These are phyloP conservation scores for Hofmannophila pseudospretella DNA, from an alignment of 2,888 invertebrate species.

Conservation along the genomic window DNA sequence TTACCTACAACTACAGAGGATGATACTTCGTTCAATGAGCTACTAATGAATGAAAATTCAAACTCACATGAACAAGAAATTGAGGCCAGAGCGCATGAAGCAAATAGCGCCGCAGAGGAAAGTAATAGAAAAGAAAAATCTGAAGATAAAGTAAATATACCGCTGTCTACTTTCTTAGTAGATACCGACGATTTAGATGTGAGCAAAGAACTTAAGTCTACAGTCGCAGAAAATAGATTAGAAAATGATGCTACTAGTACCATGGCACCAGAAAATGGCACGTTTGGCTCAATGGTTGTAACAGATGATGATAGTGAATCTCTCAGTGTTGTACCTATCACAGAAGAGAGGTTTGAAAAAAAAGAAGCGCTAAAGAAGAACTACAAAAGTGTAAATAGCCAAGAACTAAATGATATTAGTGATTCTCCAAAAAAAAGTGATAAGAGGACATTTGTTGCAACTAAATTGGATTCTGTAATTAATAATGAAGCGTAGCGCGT, in stretches of 20 bases:
- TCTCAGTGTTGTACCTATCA: conserved; percentile 61
- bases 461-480: conserved; percentile 49
- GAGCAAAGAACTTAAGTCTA: conserved; percentile 18
- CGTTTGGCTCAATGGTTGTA: conserved; percentile 8
- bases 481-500: conserved; percentile 55
- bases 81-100: conserved; percentile 14
- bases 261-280: conserved; percentile 11
- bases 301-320: conserved; percentile 32
- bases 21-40: conserved; percentile 29
- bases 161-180: conserved; percentile 52
- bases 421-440: conserved; percentile 68
- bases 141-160: conserved; percentile 24
- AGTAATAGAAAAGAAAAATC: conserved; percentile 15
- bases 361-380: conserved; percentile 38
- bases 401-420: conserved; percentile 64
- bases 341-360: conserved; percentile 32
- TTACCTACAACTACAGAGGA: conserved; percentile 22
- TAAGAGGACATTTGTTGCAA: conserved; percentile 61
- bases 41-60: conserved; percentile 27
- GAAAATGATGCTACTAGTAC: conserved; percentile 19
- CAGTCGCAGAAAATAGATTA: conserved; percentile 18
- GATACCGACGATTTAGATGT: conserved; percentile 64
- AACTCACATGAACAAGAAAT: conserved; percentile 24
- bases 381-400: conserved; percentile 47
- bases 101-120: conserved; percentile 11